Evolutionary conservation across 2,888 invertebrate species (phyloP), one percentile per base, ranked within the genome.

Genomic region (Mesorhabditis sp.): DNA sequence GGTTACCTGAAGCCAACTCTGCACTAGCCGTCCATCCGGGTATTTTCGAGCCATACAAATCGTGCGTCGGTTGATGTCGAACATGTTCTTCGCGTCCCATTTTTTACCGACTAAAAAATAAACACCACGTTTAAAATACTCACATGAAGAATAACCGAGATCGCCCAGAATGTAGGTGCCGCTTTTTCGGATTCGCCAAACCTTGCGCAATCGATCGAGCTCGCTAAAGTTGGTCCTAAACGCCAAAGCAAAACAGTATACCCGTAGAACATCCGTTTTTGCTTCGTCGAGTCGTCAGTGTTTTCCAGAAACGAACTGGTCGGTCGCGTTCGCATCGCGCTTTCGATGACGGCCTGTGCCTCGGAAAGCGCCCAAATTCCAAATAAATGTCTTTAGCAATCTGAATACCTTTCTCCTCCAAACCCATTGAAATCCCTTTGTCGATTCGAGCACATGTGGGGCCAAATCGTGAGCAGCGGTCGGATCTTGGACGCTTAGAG

Each of bases 131-230:
- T 66, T 44, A 15, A 44, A 62, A 45, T 42, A 67, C 76, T 68
- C 43, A 78, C 78, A 84, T 13, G 80, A 81, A 44, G 80, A 74
- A 70, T 85, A 84, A 28, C 83, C 82, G 3, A 84, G 76, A 71
- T 84, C 84, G 15, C 84, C 84, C 50, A 77, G 76, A 41, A 85
- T 76, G 42, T 76, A 72, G 65, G 82, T 80, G 43, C 81, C 79
- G 43, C 78, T 75, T 67, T 81, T 79, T 10, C 78, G 68, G 28
- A 84, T 76, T 45, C 83, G 64, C 82, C 82, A 85, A 45, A 74
- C 71, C 66, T 85, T 80, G 5, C 84, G 78, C 79, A 84, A 75
- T 63, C 76, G 72, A 45, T 76, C 73, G 7, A 84, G 70, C 45
- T 84, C 84, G 41, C 78, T 79, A 68, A 62, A 72, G 45, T 28